Evolutionary conservation across 2,888 invertebrate genomes (phyloP).

Genomic region (Lycia hirtaria): DNA sequence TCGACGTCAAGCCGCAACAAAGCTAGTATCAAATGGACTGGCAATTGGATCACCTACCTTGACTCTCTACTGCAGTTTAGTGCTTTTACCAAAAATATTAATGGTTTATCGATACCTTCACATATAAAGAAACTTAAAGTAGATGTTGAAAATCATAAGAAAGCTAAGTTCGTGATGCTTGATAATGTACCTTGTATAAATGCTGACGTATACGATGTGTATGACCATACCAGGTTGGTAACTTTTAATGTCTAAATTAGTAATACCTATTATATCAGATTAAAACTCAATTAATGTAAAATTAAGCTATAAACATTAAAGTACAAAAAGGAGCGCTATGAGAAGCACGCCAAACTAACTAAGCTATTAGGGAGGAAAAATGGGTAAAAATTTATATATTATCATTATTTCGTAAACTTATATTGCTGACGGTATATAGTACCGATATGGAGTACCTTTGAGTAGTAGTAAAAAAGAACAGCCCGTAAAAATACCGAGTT

Average conservation of each 20-base stretch:
- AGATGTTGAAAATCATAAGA: conserved; percentile 40
- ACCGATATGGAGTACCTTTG: too few relatives aligned
- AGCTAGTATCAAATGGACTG: conserved; percentile 46
- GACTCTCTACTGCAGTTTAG: conserved; percentile 53
- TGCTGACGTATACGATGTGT: conserved; percentile 38
- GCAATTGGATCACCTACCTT: conserved; percentile 51
- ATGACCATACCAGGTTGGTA: conserved; percentile 40
- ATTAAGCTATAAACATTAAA: too few relatives aligned
- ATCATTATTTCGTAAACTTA: too few relatives aligned
- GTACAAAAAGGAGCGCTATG: too few relatives aligned
- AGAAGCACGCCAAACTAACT: too few relatives aligned
- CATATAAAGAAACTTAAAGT: conserved; percentile 46
- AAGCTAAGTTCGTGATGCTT: not conserved
- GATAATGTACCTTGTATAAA: conserved; percentile 31
- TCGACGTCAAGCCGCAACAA: conserved; percentile 37
- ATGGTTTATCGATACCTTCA: conserved; percentile 45
- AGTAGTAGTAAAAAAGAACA: too few relatives aligned
- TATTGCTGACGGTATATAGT: too few relatives aligned
- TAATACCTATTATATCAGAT: not conserved
- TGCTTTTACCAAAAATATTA: conserved; percentile 41
- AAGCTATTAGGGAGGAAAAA: too few relatives aligned
- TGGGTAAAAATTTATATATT: too few relatives aligned
- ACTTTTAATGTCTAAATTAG: not conserved
- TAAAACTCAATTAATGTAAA: too few relatives aligned
- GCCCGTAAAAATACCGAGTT: too few relatives aligned